phyloP scores from a whole-genome alignment of 2,888 invertebrate genomes.

The Dasysyrphus albostriatus region DNA sequence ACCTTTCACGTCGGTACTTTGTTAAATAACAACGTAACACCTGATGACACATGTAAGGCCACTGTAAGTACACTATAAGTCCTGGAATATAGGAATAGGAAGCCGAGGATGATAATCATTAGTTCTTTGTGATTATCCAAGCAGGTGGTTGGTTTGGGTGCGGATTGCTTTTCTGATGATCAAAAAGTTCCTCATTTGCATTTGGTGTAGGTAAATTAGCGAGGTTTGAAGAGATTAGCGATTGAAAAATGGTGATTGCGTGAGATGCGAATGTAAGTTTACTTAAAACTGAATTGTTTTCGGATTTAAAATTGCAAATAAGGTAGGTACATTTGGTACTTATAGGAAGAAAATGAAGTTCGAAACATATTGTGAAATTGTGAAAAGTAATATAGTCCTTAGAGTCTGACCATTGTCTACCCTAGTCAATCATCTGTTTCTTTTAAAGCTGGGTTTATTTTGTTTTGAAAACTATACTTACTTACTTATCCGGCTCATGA shows the following conservation, averaged over 20 bases:
- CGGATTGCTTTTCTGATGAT: slow-evolving; percentile 9
- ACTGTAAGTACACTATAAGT: slow-evolving; percentile 51
- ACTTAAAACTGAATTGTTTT: not conserved
- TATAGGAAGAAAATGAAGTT: too few relatives aligned
- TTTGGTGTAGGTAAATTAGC: not conserved
- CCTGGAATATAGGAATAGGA: not conserved
- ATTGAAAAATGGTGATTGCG: slow-evolving; percentile 41
- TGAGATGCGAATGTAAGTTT: not conserved
- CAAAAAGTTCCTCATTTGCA: slow-evolving; percentile 15
- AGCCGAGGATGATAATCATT: slow-evolving; percentile 6
- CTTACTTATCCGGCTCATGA: too few relatives aligned
- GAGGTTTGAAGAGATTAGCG: slow-evolving; percentile 45
- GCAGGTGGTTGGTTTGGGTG: slow-evolving; percentile 13
- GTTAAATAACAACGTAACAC: slow-evolving; percentile 60
- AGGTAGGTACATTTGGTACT: too few relatives aligned
- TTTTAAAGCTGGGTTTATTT: too few relatives aligned
- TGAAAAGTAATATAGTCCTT: too few relatives aligned
- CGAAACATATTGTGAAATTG: slow-evolving; percentile 1
- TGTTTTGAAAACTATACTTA: too few relatives aligned
- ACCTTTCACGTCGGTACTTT: slow-evolving; percentile 31
- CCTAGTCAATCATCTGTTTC: too few relatives aligned
- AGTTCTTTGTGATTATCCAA: slow-evolving; percentile 42
- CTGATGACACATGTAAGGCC: slow-evolving; percentile 67
- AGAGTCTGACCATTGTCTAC: too few relatives aligned
- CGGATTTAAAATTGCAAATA: too few relatives aligned